A percentile compares a stretch with the other conserved stretches of the same genome.
These are phyloP conservation scores for Eledona agricola DNA, from an alignment of 2,888 invertebrate species.

Conservation along the genomic window DNA sequence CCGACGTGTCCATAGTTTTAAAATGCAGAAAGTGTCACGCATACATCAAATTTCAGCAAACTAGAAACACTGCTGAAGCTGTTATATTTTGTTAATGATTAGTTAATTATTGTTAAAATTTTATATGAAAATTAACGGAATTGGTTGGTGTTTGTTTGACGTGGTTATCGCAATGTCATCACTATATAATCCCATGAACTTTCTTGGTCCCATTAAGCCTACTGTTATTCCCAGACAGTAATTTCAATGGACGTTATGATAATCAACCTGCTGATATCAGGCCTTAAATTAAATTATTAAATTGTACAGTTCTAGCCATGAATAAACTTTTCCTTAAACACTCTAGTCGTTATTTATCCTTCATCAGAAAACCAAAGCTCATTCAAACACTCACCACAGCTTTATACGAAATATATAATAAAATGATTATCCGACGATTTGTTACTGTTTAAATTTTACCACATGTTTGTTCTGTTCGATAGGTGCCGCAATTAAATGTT, in stretches of 20 bases:
- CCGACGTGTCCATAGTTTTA: conserved; percentile 40
- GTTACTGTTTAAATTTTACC: conserved; percentile 46
- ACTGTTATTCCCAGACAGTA: conserved; percentile 59
- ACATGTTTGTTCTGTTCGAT: conserved; percentile 47
- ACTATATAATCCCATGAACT: conserved; percentile 12
- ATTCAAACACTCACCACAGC: conserved; percentile 53
- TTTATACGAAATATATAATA: conserved; percentile 57
- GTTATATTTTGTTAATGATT: conserved; percentile 49
- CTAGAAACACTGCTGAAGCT: conserved; percentile 45
- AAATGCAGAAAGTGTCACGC: conserved; percentile 62
- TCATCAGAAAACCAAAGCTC: conserved; percentile 32
- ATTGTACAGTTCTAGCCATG: conserved; percentile 23
- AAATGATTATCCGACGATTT: conserved; percentile 57
- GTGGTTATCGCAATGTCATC: conserved; percentile 31
- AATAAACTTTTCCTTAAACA: conserved; percentile 23
- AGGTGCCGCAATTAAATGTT: conserved; percentile 47
- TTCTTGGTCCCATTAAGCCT: conserved; percentile 32
- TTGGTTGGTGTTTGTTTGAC: conserved; percentile 54
- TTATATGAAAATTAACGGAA: conserved; percentile 60
- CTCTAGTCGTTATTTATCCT: conserved; percentile 24
- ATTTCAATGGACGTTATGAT: conserved; percentile 39
- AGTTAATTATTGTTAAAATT: conserved; percentile 59
- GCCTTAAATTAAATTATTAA: conserved; percentile 30
- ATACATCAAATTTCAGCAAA: conserved; percentile 44
- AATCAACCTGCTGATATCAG: conserved; percentile 43